Evolutionary conservation across 1,140 invertebrate species (phyloP).

Genomic region (Heliconius congener): DNA sequence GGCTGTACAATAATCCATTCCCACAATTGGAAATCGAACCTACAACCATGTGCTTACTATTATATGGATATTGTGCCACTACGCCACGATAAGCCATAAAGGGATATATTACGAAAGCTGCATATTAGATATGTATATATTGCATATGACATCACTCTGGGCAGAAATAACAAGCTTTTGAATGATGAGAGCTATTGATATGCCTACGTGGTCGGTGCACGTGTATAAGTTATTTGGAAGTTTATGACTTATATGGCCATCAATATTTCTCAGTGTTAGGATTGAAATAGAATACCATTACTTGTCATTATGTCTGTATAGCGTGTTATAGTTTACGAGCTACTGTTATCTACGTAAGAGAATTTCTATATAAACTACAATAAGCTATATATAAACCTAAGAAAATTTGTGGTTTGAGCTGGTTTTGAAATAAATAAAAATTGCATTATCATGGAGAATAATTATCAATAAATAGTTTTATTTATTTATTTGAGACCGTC

Average conservation of each 20-base stretch:
- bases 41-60: no score
- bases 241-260: not conserved
- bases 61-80: no score
- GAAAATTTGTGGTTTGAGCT: not conserved
- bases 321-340: not conserved
- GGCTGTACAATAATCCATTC: no score
- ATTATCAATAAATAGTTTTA: no score
- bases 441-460: not conserved
- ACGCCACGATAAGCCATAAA: no score
- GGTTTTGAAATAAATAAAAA: not conserved
- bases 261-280: not conserved
- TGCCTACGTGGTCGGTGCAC: not conserved
- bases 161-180: no score
- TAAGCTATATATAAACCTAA: not conserved
- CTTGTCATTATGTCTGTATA: not conserved
- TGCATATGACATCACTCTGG: no score
- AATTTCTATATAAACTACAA: slow-evolving; percentile 6
- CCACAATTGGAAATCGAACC: no score
- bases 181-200: not conserved
- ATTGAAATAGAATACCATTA: slow-evolving; percentile 7
- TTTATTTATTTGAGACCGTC: no score
- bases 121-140: no score
- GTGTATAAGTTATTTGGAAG: not conserved
- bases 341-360: not conserved
- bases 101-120: no score